A percentile compares a stretch with the other conserved stretches of the same genome.
Conservation (phyloP, 2,888 invertebrate species). For the Pterobdella sp. region DNA sequence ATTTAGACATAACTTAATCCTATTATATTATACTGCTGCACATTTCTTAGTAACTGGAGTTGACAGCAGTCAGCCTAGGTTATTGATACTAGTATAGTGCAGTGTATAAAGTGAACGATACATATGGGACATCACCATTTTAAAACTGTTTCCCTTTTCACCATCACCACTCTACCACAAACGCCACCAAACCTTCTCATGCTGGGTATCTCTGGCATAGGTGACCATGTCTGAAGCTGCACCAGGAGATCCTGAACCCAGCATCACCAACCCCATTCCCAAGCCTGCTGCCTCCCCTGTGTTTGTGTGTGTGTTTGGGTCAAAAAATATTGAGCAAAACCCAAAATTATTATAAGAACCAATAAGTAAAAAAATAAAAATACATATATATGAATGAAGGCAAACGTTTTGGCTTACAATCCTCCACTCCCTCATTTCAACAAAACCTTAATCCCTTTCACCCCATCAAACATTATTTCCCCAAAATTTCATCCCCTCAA, state of each 20-base stretch:
- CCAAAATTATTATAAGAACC: background rate
- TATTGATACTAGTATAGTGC: background rate
- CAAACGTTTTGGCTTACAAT: background rate
- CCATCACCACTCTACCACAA: constrained; percentile 66
- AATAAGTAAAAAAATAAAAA: background rate
- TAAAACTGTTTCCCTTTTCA: background rate
- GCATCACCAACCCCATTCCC: constrained; percentile 98
- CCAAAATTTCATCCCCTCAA: no score
- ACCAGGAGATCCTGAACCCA: constrained; percentile 69
- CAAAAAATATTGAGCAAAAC: background rate
- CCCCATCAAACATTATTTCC: background rate
- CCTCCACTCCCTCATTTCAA: background rate
- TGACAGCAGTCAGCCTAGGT: background rate
- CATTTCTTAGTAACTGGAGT: no score
- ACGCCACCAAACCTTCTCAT: constrained; percentile 64
- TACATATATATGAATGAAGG: background rate
- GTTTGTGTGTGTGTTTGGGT: background rate
- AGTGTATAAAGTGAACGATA: background rate
- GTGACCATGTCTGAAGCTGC: constrained; percentile 55
- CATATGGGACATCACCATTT: background rate
- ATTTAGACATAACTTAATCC: no score
- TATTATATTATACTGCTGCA: no score
- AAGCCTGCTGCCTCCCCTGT: constrained; percentile 84
- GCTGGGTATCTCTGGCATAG: constrained; percentile 91
- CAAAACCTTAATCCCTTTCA: background rate